Evolutionary conservation across 2,888 invertebrate species (phyloP), one percentile per base, ranked within the genome.

Genomic region (Odontocerum albicorne): DNA sequence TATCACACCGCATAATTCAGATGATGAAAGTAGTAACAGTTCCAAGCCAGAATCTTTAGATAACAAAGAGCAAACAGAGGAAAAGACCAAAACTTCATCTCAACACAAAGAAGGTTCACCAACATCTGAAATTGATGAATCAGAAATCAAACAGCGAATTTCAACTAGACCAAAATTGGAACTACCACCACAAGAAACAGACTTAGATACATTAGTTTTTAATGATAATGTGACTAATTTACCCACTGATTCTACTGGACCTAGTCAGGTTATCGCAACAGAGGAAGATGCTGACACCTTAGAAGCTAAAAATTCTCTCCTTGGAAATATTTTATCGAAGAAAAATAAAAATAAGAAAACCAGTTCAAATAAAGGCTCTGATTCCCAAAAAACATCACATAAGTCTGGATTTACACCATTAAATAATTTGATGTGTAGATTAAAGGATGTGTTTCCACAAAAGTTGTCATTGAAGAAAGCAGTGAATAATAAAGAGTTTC

Each of bases 1-100:
- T 2, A 92, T 93, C 44, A 93, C 93, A 12, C 92, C 93, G 3
- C 86, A 87, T 0, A 88, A 88, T 58, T 92, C 92, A 60, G 93
- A 93, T 64, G 93, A 93, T 65, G 93, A 93, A 69, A 85, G 85
- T 62, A 79, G 82, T 56, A 70, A 64, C 65, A 76, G 68, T 58
- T 66, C 35, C 62, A 65, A 62, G 65, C 70, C 64, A 63, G 65
- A 59, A 63, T 66, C 56, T 66, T 68, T 62, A 68, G 77, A 63
- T 74, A 75, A 40, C 74, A 74, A 64, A 66, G 75, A 65, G 73
- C 75, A 57, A 63, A 13, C 43, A n/a, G 20, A 22, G 10, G n/a
- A n/a, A n/a, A n/a, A n/a, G n/a, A n/a, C n/a, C n/a, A 49, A 44
- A 32, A 22, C 33, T 21, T 38, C 19, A 17, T 27, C 39, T 17